Percentiles rank a stretch among this genome's conserved stretches.
Evolutionary conservation across 2,113 vertebrate species (phyloP).

Genomic region (Dolichotis patagonum): DNA sequence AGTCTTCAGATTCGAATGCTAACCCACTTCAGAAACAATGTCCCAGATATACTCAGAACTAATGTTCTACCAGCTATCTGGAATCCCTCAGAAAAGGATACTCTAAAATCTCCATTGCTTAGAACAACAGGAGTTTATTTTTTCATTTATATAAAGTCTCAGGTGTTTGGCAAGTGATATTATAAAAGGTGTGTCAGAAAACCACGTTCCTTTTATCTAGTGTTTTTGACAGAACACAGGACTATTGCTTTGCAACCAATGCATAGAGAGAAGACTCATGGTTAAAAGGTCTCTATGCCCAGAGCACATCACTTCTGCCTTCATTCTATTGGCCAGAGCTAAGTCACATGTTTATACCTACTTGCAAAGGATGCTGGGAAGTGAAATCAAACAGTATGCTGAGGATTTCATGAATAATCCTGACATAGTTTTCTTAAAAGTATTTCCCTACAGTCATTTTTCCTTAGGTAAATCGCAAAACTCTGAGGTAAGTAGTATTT

Average conservation of each 20-base stretch:
- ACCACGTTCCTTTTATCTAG: background rate
- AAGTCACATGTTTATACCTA: background rate
- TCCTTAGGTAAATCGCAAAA: background rate
- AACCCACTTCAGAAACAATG: background rate
- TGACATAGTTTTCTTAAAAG: background rate
- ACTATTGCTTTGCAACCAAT: background rate
- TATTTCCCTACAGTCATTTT: background rate
- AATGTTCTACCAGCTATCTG: background rate
- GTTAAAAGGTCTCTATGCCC: background rate
- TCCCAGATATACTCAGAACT: background rate
- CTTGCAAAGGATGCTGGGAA: background rate
- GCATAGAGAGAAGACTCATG: background rate
- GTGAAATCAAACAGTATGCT: background rate
- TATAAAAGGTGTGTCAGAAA: background rate
- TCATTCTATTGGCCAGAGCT: background rate
- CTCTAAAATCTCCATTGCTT: background rate
- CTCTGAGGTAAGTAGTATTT: background rate
- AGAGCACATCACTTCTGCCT: background rate
- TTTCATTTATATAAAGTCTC: background rate
- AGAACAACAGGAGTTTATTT: background rate
- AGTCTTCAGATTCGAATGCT: background rate
- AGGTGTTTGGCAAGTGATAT: background rate
- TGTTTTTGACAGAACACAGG: background rate
- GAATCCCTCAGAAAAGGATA: background rate
- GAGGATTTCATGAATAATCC: background rate